Evolutionary conservation across 1,140 invertebrate genomes (phyloP).

Genomic region (Piezodorus guildinii): DNA sequence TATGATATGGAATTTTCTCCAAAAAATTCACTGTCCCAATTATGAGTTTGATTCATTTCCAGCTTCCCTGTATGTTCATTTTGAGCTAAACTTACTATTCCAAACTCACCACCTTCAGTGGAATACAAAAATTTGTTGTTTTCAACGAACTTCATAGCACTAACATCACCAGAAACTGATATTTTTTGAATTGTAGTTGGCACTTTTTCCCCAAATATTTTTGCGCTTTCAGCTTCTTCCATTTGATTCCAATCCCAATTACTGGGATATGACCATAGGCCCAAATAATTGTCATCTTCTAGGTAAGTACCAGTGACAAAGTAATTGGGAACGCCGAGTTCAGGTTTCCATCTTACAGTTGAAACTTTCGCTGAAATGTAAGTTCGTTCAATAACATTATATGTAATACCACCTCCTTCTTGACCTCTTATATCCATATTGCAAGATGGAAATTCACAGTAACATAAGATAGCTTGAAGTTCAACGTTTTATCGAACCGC

Average conservation of each 20-base stretch:
- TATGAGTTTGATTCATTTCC: neutral
- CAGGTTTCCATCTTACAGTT: neutral
- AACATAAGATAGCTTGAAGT: neutral
- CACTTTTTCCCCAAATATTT: neutral
- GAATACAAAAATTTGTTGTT: conserved; percentile 8
- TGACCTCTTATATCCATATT: neutral
- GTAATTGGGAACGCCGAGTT: neutral
- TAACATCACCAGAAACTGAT: conserved; percentile 12
- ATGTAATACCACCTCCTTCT: neutral
- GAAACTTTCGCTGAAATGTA: neutral
- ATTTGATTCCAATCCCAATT: neutral
- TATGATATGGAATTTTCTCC: neutral
- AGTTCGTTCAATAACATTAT: neutral
- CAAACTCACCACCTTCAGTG: conserved; percentile 3
- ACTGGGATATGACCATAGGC: neutral
- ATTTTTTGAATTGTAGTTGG: neutral
- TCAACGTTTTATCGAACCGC: neutral
- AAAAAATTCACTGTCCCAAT: neutral
- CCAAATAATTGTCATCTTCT: neutral
- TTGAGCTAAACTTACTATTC: neutral
- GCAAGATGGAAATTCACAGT: neutral
- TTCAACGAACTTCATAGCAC: conserved; percentile 12
- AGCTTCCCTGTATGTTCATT: neutral
- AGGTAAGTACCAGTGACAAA: neutral
- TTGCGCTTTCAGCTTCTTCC: neutral